Evolutionary conservation across 1,140 invertebrate species (phyloP), one percentile per base, ranked within the genome.

Genomic region (Theocolax elegans): DNA sequence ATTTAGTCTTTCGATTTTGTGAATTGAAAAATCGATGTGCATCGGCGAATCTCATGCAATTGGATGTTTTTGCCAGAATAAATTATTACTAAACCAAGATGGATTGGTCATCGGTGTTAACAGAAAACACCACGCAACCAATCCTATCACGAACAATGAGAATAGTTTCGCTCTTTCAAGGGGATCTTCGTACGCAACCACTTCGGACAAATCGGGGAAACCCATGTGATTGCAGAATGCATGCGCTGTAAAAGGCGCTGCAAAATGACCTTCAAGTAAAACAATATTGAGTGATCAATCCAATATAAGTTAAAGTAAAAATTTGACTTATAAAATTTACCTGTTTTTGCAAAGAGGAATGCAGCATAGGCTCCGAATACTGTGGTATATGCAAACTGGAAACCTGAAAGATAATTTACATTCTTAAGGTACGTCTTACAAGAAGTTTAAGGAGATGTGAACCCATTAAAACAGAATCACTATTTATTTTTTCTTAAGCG

Each of bases 221-320:
- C 96, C 97, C 94, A 98, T 97, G 81, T 95, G 93, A 86, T 98
- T 98, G 83, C 96, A 98, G 82, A 98, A 97, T 2, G 94, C 92
- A 82, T 98, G 97, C 7, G 91, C 95, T 12, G 95, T 80, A 72
- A 97, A 90, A n/a, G 95, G 93, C 10, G 95, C 94, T 17, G 92
- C 86, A 77, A 97, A 90, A 81, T 98, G 95, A 65, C 95, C 95
- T 93, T 80, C 29, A 85, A 85, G n/a, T n/a, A n/a, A n/a, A 35
- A 35, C 31, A 35, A 6, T 35, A 10, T 35, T n/a, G n/a, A 35
- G 31, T 35, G 4, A 35, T 35, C 10, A 35, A 35, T 6, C 4
- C 10, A 10, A 4, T 35, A 35, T 6, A 35, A 35, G 31, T 35
- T 35, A 6, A 10, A 6, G 13, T 17, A 27, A 51, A 60, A 6